phyloP scores from a whole-genome alignment of 2,888 invertebrate species.

The Meteorus cinctellus region DNA sequence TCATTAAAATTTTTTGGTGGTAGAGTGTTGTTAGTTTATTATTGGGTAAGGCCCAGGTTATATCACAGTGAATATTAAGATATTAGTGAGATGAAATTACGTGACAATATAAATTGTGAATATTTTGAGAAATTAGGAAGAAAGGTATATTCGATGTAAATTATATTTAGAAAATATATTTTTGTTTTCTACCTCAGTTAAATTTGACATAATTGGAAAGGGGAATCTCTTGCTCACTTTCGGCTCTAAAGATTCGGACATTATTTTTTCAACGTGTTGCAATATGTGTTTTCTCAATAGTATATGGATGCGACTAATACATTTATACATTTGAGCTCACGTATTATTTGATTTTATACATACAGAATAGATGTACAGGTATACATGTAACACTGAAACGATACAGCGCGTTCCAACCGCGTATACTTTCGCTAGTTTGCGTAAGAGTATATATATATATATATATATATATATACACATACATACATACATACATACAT shows the following conservation, averaged over 20 bases:
- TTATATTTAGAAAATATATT: conserved; percentile 46
- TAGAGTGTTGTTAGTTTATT: conserved; percentile 12
- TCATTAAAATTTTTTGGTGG: background rate
- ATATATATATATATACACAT: background rate
- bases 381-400: background rate
- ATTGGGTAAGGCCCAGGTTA: conserved; percentile 48
- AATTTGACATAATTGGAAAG: background rate
- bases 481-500: background rate
- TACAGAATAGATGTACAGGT: conserved; percentile 38
- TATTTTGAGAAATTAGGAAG: background rate
- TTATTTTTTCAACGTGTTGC: conserved; percentile 57
- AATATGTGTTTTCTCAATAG: conserved; percentile 64
- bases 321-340: conserved; percentile 50
- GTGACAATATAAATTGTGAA: background rate
- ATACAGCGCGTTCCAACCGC: conserved; percentile 52
- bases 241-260: conserved; percentile 49
- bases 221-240: conserved; percentile 50
- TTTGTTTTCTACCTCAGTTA: conserved; percentile 39
- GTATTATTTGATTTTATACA: conserved; percentile 60
- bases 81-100: background rate
- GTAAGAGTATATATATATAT: conserved; percentile 59
- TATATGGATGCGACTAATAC: conserved; percentile 49
- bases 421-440: conserved; percentile 72
- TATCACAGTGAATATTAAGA: background rate
- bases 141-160: background rate